Conservation (phyloP, 2,888 invertebrate species). For the Cistogaster globosa region DNA sequence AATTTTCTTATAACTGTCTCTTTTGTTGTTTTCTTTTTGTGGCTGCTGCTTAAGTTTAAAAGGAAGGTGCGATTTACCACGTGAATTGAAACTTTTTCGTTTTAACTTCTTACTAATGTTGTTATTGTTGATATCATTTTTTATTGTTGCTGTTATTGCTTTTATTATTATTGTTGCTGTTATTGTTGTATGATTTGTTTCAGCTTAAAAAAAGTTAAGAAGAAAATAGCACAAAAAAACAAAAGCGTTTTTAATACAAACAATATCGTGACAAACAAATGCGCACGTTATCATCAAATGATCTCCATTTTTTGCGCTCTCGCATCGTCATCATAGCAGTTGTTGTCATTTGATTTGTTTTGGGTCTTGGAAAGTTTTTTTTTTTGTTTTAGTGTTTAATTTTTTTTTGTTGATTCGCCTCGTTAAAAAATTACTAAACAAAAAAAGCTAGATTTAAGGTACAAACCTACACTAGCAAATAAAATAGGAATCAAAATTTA, state of each 20-base stretch:
- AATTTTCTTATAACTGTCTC: conserved; percentile 23
- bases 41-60: conserved; percentile 25
- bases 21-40: conserved; percentile 6
- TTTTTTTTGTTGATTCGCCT: conserved; percentile 52
- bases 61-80: conserved; percentile 70
- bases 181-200: conserved; percentile 34
- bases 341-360: conserved; percentile 69
- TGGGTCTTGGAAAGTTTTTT: conserved; percentile 57
- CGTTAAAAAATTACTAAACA: conserved; percentile 63
- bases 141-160: conserved; percentile 40
- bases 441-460: conserved; percentile 16
- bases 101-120: conserved; percentile 26
- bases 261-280: conserved; percentile 81
- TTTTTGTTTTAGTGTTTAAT: background rate
- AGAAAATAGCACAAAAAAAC: conserved; percentile 73
- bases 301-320: conserved; percentile 76
- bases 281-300: conserved; percentile 80
- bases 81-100: conserved; percentile 54
- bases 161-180: conserved; percentile 35
- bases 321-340: conserved; percentile 53
- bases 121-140: conserved; percentile 44
- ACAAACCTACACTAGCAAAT: conserved; percentile 27
- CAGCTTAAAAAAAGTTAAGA: background rate
- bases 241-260: conserved; percentile 72
- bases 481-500: conserved; percentile 23